Evolutionary conservation across 2,113 vertebrate species (phyloP).

Genomic region (Atherinomorus stipes): DNA sequence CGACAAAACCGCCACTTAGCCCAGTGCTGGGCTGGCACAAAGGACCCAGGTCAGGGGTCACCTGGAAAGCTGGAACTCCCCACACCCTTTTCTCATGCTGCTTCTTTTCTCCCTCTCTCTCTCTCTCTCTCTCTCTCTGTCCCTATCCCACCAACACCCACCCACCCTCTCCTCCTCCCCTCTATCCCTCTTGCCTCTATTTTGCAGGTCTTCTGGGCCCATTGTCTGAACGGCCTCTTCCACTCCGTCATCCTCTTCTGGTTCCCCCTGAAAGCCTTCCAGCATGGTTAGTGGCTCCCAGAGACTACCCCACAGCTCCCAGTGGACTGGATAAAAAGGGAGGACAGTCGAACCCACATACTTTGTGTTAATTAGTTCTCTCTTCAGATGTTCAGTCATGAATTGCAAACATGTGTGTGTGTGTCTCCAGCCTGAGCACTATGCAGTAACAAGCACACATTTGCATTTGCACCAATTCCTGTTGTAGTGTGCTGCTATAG

Average conservation of each 20-base stretch:
- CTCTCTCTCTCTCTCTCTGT: conserved; percentile 36
- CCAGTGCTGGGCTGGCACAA: conserved; percentile 89
- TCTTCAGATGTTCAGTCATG: conserved; percentile 63
- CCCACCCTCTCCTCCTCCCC: conserved; percentile 53
- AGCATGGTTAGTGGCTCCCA: conserved; percentile 91
- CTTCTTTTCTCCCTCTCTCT: conserved; percentile 85
- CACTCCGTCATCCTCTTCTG: conserved; percentile 99
- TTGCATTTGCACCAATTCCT: conserved; percentile 5
- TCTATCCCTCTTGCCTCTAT: conserved; percentile 67
- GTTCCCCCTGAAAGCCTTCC: conserved; percentile 98
- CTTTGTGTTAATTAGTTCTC: conserved; percentile 78
- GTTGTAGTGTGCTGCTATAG: conserved; percentile 15
- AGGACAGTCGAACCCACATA: conserved; percentile 69
- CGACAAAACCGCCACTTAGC: conserved; percentile 94
- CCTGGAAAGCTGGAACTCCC: conserved; percentile 87
- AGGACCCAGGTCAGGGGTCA: conserved; percentile 92
- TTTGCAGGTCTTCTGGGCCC: conserved; percentile 98
- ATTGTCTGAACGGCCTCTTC: conserved; percentile 99
- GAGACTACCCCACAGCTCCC: conserved; percentile 52
- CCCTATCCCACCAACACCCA: too few species aligned
- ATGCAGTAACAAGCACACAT: conserved; percentile 35
- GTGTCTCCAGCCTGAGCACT: conserved; percentile 28
- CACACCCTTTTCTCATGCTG: conserved; percentile 90
- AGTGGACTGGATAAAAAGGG: conserved; percentile 50
- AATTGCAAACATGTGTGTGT: conserved; percentile 77